Base-by-base conservation (phyloP, 2,113 vertebrate species). In the Paedocypris sp. region DNA sequence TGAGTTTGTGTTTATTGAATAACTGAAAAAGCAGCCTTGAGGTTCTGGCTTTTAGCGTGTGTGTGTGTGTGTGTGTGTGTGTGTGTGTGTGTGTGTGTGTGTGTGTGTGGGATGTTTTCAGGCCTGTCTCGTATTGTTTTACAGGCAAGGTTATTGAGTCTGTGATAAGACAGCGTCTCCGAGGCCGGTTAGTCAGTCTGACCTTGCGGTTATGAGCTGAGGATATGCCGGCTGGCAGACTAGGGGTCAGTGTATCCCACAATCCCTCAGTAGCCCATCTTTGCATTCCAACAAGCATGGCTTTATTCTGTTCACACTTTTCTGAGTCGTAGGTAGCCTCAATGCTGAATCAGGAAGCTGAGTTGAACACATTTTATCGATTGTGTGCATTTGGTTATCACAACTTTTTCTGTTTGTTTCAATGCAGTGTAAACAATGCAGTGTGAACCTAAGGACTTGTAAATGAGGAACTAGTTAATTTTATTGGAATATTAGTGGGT, bases 201-300 rank as follows among this genome's bases (percentile, higher is more conserved):
- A 81, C 79, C 77, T 80, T 82, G 77, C 71, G 52, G 72, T 77
- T n/a, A 53, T 75, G 69, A 62, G 18, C 43, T 69, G 59, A 42
- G 29, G 68, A 73, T 72, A 78, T 80, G 73, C 73, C 63, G 59
- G 56, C 48, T 66, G 58, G 73, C 69, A 63, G 62, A 56, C 60
- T 45, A 67, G 56, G 64, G 64, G 47, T 70, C 68, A 29, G 58
- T 62, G 29, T 65, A 42, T 51, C 48, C 36, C 47, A 62, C 48
- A 62, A 12, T 39, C 35, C 38, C 47, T 29, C 19, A 12, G 33
- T 31, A 31, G 36, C 47, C 16, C 15, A 29, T 41, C 23, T 43
- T 32, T 20, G n/a, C 6, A 56, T 41, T 56, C 11, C 8, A 26
- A 58, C 42, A 57, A 20, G 36, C 6, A 13, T 29, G 13, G 28